Percentiles rank a stretch among this genome's conserved stretches.
phyloP scores from a whole-genome alignment of 2,113 vertebrate species.

The Apteryx mantelli region DNA sequence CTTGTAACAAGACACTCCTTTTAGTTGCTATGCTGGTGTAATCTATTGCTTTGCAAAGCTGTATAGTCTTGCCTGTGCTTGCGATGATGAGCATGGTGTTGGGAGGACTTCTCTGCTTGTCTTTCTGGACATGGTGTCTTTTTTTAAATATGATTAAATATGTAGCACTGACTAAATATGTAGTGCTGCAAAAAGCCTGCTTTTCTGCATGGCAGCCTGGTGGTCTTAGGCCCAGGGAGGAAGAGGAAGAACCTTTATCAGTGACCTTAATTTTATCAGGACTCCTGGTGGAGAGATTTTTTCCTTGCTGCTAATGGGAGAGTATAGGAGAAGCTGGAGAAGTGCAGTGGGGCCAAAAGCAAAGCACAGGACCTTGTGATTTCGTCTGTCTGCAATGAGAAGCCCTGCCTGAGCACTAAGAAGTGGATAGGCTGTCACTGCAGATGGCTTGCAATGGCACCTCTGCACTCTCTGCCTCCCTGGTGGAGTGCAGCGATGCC shows the following conservation, averaged over 20 bases:
- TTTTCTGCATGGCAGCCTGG: neutral
- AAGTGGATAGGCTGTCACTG: fast-evolving
- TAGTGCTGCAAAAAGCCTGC: neutral
- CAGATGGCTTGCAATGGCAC: neutral
- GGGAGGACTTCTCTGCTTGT: neutral
- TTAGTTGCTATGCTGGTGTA: neutral
- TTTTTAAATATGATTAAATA: neutral
- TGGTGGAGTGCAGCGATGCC: neutral
- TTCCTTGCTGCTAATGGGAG: neutral
- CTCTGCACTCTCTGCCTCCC: neutral
- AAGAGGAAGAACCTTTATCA: neutral
- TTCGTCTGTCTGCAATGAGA: neutral
- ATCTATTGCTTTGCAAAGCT: neutral
- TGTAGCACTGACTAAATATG: neutral
- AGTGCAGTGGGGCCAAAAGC: neutral
- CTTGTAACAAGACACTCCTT: neutral
- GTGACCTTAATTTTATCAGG: neutral
- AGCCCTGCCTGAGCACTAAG: neutral
- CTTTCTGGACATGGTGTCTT: neutral
- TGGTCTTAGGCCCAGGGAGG: neutral
- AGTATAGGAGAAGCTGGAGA: neutral
- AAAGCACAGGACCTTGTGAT: neutral
- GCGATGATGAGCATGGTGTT: neutral
- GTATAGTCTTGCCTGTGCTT: neutral
- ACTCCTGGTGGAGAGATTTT: neutral